Base-by-base conservation (phyloP, 2,888 invertebrate genomes). In the Drosophila gaucha region DNA sequence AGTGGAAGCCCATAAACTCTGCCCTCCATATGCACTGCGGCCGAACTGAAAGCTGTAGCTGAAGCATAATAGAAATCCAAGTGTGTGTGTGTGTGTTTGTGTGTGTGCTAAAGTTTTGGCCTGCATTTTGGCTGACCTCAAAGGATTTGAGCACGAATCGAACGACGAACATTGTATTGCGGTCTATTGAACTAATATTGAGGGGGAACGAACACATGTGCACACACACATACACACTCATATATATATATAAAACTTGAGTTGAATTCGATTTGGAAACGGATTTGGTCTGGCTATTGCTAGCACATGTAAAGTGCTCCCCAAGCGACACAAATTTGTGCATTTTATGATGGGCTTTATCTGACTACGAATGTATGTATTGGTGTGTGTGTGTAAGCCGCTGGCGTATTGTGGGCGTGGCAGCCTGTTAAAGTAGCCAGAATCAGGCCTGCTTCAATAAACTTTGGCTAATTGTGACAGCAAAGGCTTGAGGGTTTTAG, bases 111-210 rank as follows among this genome's bases (percentile, higher is more conserved):
- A 67, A 46, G 60, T 59, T 64, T 59, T 58, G 57, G 38, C 55
- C 63, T 65, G 71, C 64, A 64, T 80, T 35, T 73, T 67, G 58
- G 69, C 68, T 78, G 85, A 87, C 82, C 82, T 78, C 82, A 75
- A 70, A 73, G 87, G 85, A 78, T 80, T 87, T 87, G 75, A 31
- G 56, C 55, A 57, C 50, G 33, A 47, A 10, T 14, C 62, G 49
- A 36, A 9, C 49, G 28, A 52, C 64, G 30, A 50, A 41, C 35
- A 22, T 60, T 50, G 65, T 49, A 44, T 55, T 57, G 62, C 62
- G 39, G 82, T 74, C 74, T 78, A 80, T 84, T 80, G 78, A 84
- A 85, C 82, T 68, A 70, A 87, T 80, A 85, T 84, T 58, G 68
- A 28, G 28, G 33, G 63, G 62, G n/a, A n/a, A n/a, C n/a, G n/a